A percentile compares a stretch with the other conserved stretches of the same genome.
Evolutionary conservation across 2,797 vertebrate genomes (phyloP).

Genomic region (Myiotriccus ornatus): DNA sequence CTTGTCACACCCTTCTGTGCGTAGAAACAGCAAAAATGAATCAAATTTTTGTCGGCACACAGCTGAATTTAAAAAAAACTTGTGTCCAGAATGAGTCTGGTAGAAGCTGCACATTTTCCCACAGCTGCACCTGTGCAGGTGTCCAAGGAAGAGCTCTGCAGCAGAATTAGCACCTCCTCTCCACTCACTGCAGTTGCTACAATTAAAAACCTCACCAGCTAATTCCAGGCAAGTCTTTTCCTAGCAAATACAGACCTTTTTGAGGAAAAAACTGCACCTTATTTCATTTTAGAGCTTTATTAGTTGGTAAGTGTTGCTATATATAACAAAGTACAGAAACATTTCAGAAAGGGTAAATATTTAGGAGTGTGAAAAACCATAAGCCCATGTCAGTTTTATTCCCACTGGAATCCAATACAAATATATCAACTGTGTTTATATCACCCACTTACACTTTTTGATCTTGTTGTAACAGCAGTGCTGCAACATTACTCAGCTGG

Average conservation of each 20-base stretch:
- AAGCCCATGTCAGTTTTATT: not conserved
- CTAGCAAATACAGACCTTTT: not conserved
- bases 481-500: slow-evolving; percentile 85
- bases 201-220: not conserved
- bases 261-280: not conserved
- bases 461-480: slow-evolving; percentile 81
- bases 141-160: not conserved
- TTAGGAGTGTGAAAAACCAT: not conserved
- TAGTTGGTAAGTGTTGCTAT: not conserved
- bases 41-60: not conserved
- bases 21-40: not conserved
- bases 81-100: not conserved
- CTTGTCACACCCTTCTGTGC: not conserved
- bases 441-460: slow-evolving; percentile 84
- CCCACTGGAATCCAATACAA: not conserved
- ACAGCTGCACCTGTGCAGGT: not conserved
- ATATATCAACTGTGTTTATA: not conserved
- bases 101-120: not conserved
- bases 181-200: rapidly evolving
- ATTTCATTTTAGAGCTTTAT: not conserved
- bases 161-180: not conserved
- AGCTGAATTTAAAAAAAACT: not conserved
- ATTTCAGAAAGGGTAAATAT: not conserved
- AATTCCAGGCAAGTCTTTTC: not conserved
- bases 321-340: not conserved